Conservation (phyloP, 2,888 invertebrate genomes). For the Apamea monoglypha region DNA sequence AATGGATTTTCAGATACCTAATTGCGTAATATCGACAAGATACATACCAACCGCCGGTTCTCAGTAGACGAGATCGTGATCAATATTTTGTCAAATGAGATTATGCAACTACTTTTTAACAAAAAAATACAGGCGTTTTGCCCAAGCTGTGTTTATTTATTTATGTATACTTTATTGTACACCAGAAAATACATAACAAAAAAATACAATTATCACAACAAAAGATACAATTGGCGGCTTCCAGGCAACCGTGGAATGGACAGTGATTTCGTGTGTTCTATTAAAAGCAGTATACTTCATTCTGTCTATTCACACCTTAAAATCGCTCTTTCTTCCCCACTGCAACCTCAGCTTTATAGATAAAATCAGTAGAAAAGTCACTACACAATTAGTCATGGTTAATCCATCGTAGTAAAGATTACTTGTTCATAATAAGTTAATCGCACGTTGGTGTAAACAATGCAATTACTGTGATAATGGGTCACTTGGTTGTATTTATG, state of each 20-base stretch:
- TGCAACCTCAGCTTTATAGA: background rate
- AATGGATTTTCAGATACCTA: background rate
- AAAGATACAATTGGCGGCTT: no score
- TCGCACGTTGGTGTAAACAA: conserved; percentile 36
- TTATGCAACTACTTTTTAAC: background rate
- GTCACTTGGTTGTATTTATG: conserved; percentile 23
- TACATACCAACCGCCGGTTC: background rate
- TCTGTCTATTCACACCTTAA: background rate
- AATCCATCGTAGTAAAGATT: conserved; percentile 27
- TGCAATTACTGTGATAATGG: conserved; percentile 30
- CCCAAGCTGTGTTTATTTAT: background rate
- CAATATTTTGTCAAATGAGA: background rate
- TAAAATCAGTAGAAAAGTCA: conserved; percentile 5
- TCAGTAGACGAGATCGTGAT: background rate
- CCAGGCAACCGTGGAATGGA: no score
- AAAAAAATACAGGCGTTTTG: background rate
- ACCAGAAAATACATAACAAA: no score
- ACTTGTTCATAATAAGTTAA: conserved; percentile 28
- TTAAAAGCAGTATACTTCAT: background rate
- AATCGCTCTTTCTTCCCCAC: conserved; percentile 9
- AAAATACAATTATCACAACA: no score
- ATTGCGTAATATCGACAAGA: background rate
- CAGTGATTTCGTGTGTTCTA: no score
- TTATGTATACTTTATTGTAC: no score
- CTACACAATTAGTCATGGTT: conserved; percentile 20